Conservation (phyloP, 2,888 invertebrate species). For the Ophioninae sp. region DNA sequence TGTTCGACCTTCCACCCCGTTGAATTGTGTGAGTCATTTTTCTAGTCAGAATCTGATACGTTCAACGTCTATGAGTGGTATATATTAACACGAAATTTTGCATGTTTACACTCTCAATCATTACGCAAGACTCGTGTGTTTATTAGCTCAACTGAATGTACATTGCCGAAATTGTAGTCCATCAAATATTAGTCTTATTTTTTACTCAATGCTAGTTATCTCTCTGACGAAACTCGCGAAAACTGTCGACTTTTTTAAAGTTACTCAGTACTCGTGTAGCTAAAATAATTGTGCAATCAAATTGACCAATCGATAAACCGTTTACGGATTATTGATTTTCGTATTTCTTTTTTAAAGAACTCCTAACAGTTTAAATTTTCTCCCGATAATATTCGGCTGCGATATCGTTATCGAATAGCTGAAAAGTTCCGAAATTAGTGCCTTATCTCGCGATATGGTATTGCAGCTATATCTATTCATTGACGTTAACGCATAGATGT, state of each 20-base stretch:
- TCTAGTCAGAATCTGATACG: slow-evolving; percentile 2
- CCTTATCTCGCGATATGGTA: too few species aligned
- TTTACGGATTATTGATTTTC: too few species aligned
- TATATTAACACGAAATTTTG: not conserved
- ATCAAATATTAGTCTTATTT: not conserved
- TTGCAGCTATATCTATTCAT: too few species aligned
- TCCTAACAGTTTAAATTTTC: too few species aligned
- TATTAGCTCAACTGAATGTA: not conserved
- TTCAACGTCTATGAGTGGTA: not conserved
- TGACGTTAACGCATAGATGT: not conserved
- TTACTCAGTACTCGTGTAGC: not conserved
- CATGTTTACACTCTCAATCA: not conserved
- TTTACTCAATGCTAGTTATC: not conserved
- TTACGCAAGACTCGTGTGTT: slow-evolving; percentile 7
- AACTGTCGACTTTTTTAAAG: not conserved
- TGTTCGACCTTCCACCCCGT: not conserved
- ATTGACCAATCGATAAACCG: too few species aligned
- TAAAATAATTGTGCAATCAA: too few species aligned
- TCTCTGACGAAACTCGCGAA: not conserved
- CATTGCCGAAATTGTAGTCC: not conserved
- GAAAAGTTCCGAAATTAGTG: too few species aligned
- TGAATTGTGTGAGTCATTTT: not conserved
- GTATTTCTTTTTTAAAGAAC: too few species aligned
- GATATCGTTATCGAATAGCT: too few species aligned
- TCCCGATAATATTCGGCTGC: too few species aligned